These are phyloP conservation scores for Melitaea cinxia DNA, from an alignment of 1,140 invertebrate genomes.

Conservation along the genomic window DNA sequence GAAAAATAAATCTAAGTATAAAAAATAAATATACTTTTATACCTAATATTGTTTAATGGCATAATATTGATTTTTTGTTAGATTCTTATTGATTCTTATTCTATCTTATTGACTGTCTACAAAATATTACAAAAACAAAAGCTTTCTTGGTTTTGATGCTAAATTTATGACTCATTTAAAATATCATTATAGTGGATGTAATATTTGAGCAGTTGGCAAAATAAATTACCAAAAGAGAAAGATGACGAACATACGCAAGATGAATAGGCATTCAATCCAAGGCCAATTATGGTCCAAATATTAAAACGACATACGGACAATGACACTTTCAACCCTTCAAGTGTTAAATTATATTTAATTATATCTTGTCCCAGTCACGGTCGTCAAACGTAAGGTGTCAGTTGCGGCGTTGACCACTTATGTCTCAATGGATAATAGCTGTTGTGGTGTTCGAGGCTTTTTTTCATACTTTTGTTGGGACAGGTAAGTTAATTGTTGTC, in stretches of 20 bases:
- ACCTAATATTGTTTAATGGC: no score
- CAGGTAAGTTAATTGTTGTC: constrained; percentile 50
- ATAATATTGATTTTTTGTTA: no score
- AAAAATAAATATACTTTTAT: no score
- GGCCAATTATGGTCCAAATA: constrained; percentile 32
- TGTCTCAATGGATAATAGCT: constrained; percentile 57
- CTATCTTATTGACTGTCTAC: no score
- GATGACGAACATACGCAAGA: constrained; percentile 19
- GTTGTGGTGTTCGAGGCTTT: constrained; percentile 50
- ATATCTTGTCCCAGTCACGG: constrained; percentile 65
- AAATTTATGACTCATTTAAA: not conserved
- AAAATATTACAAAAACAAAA: no score
- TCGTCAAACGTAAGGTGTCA: constrained; percentile 64
- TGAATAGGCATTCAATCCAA: constrained; percentile 35
- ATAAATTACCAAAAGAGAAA: constrained; percentile 1
- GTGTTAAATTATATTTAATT: constrained; percentile 74
- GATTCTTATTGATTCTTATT: no score
- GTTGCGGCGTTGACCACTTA: constrained; percentile 74
- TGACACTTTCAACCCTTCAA: constrained; percentile 61
- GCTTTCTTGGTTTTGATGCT: no score
- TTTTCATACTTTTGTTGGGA: constrained; percentile 50
- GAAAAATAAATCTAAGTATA: no score
- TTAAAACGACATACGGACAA: constrained; percentile 65
- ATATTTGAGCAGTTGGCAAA: constrained; percentile 5
- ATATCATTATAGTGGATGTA: not conserved